A percentile compares a stretch with the other conserved stretches of the same genome.
Evolutionary conservation across 2,113 vertebrate species (phyloP).

Genomic region (Ramphastos sulfuratus): DNA sequence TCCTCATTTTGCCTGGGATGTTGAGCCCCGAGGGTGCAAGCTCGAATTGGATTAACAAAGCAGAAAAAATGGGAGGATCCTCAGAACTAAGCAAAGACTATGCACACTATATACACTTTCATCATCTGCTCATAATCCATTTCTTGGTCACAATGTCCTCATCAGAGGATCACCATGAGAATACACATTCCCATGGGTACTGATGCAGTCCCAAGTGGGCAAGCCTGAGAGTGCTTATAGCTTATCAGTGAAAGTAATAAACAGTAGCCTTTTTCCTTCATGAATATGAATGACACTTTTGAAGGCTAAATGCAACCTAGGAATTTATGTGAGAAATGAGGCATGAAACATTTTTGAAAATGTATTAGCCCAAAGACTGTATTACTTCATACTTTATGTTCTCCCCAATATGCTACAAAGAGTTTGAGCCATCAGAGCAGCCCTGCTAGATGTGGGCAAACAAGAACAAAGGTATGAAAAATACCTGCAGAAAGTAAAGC

Average conservation of each 20-base stretch:
- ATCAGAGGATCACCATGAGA: not conserved
- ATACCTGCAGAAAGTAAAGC: slow-evolving; percentile 46
- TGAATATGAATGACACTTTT: slow-evolving; percentile 75
- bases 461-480: slow-evolving; percentile 61
- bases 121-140: not conserved
- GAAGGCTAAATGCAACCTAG: slow-evolving; percentile 76
- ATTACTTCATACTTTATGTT: slow-evolving; percentile 71
- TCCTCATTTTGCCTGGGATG: not conserved
- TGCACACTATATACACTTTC: not conserved
- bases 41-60: not conserved
- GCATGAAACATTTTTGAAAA: slow-evolving; percentile 77
- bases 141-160: not conserved
- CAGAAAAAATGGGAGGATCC: not conserved
- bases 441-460: slow-evolving; percentile 51
- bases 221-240: slow-evolving; percentile 44
- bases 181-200: not conserved
- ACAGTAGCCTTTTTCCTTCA: slow-evolving; percentile 56
- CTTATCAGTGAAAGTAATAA: slow-evolving; percentile 60
- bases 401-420: slow-evolving; percentile 69
- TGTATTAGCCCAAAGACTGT: slow-evolving; percentile 73
- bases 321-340: slow-evolving; percentile 80
- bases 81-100: not conserved
- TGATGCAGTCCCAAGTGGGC: not conserved
- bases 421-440: slow-evolving; percentile 48
- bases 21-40: not conserved